Conservation (phyloP, 2,888 invertebrate species). For the Lacanobia oleracea region DNA sequence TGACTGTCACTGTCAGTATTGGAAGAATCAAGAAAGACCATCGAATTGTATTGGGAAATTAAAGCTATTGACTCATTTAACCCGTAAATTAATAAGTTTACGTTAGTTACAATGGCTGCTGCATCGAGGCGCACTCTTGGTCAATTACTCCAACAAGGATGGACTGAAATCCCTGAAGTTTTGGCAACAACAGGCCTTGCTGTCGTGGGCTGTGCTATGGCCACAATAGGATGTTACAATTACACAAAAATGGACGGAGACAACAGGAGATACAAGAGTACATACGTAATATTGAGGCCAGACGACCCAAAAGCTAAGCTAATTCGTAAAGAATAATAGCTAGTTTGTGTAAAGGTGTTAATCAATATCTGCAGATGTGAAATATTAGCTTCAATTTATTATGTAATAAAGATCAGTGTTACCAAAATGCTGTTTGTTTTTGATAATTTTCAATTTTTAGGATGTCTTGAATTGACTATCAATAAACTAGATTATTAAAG, state of each 20-base stretch:
- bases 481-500: too few relatives aligned
- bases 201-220: slow-evolving; percentile 90
- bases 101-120: slow-evolving; percentile 74
- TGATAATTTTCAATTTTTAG: not conserved
- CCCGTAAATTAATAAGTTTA: slow-evolving; percentile 21
- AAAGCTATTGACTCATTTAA: not conserved
- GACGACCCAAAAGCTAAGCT: slow-evolving; percentile 92
- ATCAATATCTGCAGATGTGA: slow-evolving; percentile 29
- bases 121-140: slow-evolving; percentile 80
- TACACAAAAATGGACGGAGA: slow-evolving; percentile 92
- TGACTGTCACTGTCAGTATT: not conserved
- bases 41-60: not conserved
- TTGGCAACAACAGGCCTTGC: slow-evolving; percentile 91
- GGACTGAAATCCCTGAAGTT: slow-evolving; percentile 94
- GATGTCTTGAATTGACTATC: not conserved
- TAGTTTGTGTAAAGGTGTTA: slow-evolving; percentile 21
- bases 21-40: too few relatives aligned
- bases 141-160: slow-evolving; percentile 84
- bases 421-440: slow-evolving; percentile 43
- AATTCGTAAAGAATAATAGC: slow-evolving; percentile 88
- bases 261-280: slow-evolving; percentile 92
- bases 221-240: slow-evolving; percentile 83
- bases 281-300: slow-evolving; percentile 92
- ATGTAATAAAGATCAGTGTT: slow-evolving; percentile 85
- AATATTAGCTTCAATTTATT: slow-evolving; percentile 73